phyloP scores from a whole-genome alignment of 2,888 invertebrate genomes.

The Auanema sp. region DNA sequence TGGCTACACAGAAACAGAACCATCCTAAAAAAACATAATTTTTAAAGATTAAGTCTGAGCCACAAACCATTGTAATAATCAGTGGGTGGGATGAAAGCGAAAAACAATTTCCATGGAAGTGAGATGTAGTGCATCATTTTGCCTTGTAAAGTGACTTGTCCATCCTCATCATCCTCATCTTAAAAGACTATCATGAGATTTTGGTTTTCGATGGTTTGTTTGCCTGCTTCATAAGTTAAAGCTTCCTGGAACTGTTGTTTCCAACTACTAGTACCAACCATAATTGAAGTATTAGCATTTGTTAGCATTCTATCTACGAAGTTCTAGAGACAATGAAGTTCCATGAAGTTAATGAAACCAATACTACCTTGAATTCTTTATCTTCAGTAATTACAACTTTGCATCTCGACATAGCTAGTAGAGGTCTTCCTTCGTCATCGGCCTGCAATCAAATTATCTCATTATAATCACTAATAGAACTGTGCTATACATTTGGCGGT shows the following conservation, averaged over 20 bases:
- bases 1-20: slow-evolving; percentile 89
- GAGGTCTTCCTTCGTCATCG: slow-evolving; percentile 78
- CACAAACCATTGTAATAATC: slow-evolving; percentile 70
- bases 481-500: slow-evolving; percentile 10
- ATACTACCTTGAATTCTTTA: slow-evolving; percentile 89
- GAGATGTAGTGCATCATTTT: slow-evolving; percentile 93
- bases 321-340: slow-evolving; percentile 24
- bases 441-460: slow-evolving; percentile 22
- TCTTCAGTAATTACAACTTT: slow-evolving; percentile 92
- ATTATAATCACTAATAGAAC: neutral
- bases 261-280: slow-evolving; percentile 91
- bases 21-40: slow-evolving; percentile 74
- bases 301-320: slow-evolving; percentile 91
- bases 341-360: neutral
- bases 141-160: slow-evolving; percentile 70
- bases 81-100: slow-evolving; percentile 96
- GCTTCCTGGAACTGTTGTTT: slow-evolving; percentile 97
- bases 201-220: neutral
- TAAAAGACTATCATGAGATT: neutral
- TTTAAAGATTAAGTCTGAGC: neutral
- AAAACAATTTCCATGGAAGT: slow-evolving; percentile 94
- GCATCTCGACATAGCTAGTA: slow-evolving; percentile 80
- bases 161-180: slow-evolving; percentile 35
- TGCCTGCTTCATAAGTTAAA: slow-evolving; percentile 74
- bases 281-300: slow-evolving; percentile 88